These are phyloP conservation scores for Hermaeophaga mercurialis DNA, from an alignment of 2,888 invertebrate genomes.

Conservation along the genomic window DNA sequence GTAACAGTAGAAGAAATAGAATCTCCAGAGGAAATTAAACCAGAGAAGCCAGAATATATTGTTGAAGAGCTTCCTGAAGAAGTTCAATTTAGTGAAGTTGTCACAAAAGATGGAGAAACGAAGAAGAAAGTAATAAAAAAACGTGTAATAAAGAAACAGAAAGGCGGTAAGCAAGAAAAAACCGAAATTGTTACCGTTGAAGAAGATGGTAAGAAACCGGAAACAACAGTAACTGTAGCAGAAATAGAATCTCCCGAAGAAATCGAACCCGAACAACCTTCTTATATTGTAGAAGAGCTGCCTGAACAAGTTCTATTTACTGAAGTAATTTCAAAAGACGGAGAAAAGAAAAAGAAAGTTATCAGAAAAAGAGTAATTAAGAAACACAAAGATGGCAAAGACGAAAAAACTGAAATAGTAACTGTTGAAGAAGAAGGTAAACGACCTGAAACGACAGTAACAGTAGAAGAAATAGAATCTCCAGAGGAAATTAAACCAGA, in stretches of 20 bases:
- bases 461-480: slow-evolving; percentile 46
- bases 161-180: slow-evolving; percentile 52
- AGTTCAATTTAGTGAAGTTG: slow-evolving; percentile 47
- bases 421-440: slow-evolving; percentile 46
- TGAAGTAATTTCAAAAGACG: slow-evolving; percentile 41
- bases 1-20: slow-evolving; percentile 46
- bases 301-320: slow-evolving; percentile 36
- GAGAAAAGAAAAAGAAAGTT: slow-evolving; percentile 47
- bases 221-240: slow-evolving; percentile 44
- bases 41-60: slow-evolving; percentile 35
- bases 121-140: slow-evolving; percentile 51
- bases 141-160: slow-evolving; percentile 54
- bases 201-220: slow-evolving; percentile 46
- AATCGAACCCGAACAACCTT: slow-evolving; percentile 33
- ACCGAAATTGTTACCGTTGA: slow-evolving; percentile 48
- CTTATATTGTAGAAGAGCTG: slow-evolving; percentile 42
- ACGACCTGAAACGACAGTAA: slow-evolving; percentile 43
- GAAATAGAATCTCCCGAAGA: slow-evolving; percentile 37
- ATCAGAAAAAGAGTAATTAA: slow-evolving; percentile 45
- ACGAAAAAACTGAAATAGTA: slow-evolving; percentile 54
- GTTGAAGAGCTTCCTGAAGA: slow-evolving; percentile 50
- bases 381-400: slow-evolving; percentile 44
- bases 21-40: slow-evolving; percentile 51
- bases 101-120: slow-evolving; percentile 40
- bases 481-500: slow-evolving; percentile 40